phyloP scores from a whole-genome alignment of 2,888 invertebrate species.

The Metalampra italica region DNA sequence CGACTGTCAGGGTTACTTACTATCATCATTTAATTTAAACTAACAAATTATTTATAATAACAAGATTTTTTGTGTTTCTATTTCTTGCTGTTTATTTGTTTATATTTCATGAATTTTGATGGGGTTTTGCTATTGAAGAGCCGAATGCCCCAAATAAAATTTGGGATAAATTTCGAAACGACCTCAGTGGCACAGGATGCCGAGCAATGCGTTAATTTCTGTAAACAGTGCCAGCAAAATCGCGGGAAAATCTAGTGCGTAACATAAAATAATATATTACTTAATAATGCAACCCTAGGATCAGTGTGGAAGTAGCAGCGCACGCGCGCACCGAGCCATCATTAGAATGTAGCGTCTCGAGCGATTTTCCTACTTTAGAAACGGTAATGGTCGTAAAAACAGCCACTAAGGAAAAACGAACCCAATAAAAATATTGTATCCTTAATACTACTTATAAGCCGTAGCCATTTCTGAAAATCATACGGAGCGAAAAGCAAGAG shows the following conservation, averaged over 20 bases:
- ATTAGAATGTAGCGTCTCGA: conserved; percentile 75
- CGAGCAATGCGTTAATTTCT: no score
- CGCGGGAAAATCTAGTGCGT: no score
- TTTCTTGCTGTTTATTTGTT: no score
- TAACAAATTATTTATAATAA: no score
- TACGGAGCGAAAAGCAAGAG: conserved; percentile 67
- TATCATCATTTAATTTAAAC: neutral
- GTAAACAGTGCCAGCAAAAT: no score
- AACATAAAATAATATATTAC: no score
- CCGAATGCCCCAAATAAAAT: neutral
- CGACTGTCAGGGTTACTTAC: conserved; percentile 1
- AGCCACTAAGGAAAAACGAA: conserved; percentile 61
- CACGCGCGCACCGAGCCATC: conserved; percentile 69
- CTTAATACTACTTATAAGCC: conserved; percentile 65
- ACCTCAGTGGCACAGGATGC: no score
- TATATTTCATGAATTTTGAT: no score
- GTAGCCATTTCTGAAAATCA: conserved; percentile 77
- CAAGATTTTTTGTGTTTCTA: no score
- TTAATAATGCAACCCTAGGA: conserved; percentile 40
- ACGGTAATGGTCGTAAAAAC: conserved; percentile 73
- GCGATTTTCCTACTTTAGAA: conserved; percentile 76
- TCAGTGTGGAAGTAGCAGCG: conserved; percentile 52
- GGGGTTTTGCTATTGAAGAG: no score
- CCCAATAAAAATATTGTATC: conserved; percentile 77
- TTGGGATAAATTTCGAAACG: neutral